Percentiles rank a stretch among this genome's conserved stretches.
Conservation (phyloP, 2,888 invertebrate species). For the Perdita meconis region DNA sequence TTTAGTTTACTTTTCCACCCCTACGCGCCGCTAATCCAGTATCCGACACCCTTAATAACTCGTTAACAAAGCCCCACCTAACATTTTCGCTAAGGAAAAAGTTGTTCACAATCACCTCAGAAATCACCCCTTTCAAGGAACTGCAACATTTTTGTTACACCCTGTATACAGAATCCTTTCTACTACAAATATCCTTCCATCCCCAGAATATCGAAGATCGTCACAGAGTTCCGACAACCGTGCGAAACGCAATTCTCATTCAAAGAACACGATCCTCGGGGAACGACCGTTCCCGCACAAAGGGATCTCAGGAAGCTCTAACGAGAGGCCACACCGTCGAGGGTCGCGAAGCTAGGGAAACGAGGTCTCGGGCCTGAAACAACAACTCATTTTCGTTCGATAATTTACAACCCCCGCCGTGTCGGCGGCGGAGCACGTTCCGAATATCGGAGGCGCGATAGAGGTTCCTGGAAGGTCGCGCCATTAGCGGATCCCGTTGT, state of each 20-base stretch:
- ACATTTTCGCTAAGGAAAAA: no score
- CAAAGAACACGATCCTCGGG: neutral
- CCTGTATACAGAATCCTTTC: no score
- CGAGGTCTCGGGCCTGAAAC: constrained; percentile 53
- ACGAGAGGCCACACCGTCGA: constrained; percentile 10
- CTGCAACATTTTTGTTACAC: no score
- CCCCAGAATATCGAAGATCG: no score
- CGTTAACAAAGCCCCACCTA: no score
- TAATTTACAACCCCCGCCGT: constrained; percentile 59
- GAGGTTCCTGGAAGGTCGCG: constrained; percentile 56
- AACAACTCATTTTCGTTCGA: constrained; percentile 57
- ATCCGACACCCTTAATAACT: no score
- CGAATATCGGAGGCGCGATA: constrained; percentile 50
- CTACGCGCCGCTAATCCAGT: no score
- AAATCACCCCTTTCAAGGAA: no score
- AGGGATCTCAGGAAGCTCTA: neutral
- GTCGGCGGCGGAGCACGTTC: constrained; percentile 6
- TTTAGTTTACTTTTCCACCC: no score
- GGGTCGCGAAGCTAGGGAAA: no score
- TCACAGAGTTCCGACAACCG: neutral
- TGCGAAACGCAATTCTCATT: constrained; percentile 11
- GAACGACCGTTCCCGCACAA: neutral
- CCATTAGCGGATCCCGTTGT: constrained; percentile 57
- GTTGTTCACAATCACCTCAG: no score
- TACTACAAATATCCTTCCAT: no score